Evolutionary conservation across 2,888 invertebrate genomes (phyloP), one percentile per base, ranked within the genome.

Genomic region (Falcaria lacertinaria): DNA sequence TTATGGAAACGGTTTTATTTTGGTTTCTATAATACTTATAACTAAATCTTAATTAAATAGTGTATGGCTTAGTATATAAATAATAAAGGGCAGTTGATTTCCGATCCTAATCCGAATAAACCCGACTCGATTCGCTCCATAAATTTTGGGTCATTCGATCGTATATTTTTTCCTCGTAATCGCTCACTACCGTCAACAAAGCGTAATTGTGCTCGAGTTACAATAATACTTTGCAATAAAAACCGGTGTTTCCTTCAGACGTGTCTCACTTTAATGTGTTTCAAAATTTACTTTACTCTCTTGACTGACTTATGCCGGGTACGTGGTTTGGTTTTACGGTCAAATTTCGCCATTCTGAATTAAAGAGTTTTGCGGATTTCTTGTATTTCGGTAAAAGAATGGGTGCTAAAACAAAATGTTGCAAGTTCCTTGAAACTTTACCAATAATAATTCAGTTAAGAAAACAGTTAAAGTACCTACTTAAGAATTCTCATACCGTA

Each of bases 391-490:
- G 25, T 25, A 7, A 11, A 28, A 28, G 28, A 28, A 28, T 28
- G 28, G 39, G 32, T 34, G 39, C 39, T 39, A 19, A 43, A 35
- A 38, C 14, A 28, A 38, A 19, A 19, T 19, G 5, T n/a, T 19
- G 19, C 19, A 19, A n/a, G n/a, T n/a, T n/a, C n/a, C n/a, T n/a
- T n/a, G n/a, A n/a, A n/a, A n/a, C n/a, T n/a, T n/a, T n/a, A n/a
- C n/a, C n/a, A n/a, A n/a, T n/a, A n/a, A n/a, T n/a, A n/a, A n/a
- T n/a, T n/a, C n/a, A n/a, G n/a, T n/a, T n/a, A n/a, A n/a, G n/a
- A n/a, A n/a, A n/a, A n/a, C n/a, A n/a, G n/a, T n/a, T n/a, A n/a
- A n/a, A n/a, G n/a, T n/a, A n/a, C n/a, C n/a, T n/a, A n/a, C n/a
- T n/a, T n/a, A n/a, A n/a, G n/a, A n/a, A n/a, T n/a, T n/a, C n/a